phyloP scores from a whole-genome alignment of 2,797 vertebrate genomes.

The Danio tinwini region DNA sequence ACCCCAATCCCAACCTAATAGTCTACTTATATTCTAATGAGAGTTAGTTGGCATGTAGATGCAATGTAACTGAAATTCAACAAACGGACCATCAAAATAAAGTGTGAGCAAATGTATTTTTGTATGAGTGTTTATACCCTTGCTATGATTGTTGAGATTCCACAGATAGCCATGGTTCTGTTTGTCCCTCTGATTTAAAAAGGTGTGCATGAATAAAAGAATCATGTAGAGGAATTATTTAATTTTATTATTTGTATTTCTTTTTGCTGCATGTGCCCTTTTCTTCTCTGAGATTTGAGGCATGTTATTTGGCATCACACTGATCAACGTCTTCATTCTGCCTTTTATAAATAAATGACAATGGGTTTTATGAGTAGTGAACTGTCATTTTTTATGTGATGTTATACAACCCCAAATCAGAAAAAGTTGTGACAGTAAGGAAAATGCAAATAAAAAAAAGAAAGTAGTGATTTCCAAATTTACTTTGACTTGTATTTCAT shows the following conservation, averaged over 20 bases:
- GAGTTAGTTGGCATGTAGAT: too few relatives aligned
- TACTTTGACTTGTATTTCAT: too few relatives aligned
- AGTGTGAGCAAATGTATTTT: constrained; percentile 2
- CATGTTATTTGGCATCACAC: constrained; percentile 28
- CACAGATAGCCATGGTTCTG: background rate
- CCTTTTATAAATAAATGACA: constrained; percentile 20
- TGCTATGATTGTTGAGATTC: background rate
- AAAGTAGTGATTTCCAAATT: too few relatives aligned
- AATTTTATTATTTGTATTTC: background rate
- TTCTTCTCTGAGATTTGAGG: constrained; percentile 13
- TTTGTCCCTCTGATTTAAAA: background rate
- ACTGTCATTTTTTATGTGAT: background rate
- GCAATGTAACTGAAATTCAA: too few relatives aligned
- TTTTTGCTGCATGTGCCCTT: constrained; percentile 44
- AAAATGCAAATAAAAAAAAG: too few relatives aligned
- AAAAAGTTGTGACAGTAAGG: too few relatives aligned
- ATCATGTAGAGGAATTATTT: background rate
- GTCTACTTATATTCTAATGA: too few relatives aligned
- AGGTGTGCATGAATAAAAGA: constrained; percentile 37
- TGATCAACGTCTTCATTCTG: constrained; percentile 12
- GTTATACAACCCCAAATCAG: too few relatives aligned
- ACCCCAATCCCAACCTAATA: too few relatives aligned
- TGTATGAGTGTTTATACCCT: background rate
- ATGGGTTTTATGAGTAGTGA: constrained; percentile 9
- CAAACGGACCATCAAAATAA: too few relatives aligned